Percentiles rank a stretch among this genome's conserved stretches.
These are phyloP conservation scores for Pituophis catenifer DNA, from an alignment of 2,113 vertebrate species.

Conservation along the genomic window DNA sequence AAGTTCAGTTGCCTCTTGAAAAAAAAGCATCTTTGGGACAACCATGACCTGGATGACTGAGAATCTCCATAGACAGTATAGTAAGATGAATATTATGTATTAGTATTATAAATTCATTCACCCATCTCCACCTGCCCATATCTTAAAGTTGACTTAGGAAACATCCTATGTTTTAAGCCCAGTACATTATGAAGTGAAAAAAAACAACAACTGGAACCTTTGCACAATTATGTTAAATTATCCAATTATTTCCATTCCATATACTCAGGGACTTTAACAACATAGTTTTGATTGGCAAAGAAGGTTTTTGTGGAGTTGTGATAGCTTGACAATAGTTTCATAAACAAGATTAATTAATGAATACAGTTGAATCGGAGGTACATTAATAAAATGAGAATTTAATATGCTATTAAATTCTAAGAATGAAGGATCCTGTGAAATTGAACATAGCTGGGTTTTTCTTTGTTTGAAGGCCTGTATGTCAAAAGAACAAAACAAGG, in stretches of 20 bases:
- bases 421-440: slow-evolving; percentile 46
- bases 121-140: slow-evolving; percentile 7
- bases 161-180: slow-evolving; percentile 22
- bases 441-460: slow-evolving; percentile 50
- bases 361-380: slow-evolving; percentile 53
- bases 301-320: slow-evolving; percentile 36
- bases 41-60: too few relatives aligned
- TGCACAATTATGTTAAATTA: slow-evolving; percentile 3
- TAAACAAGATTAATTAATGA: slow-evolving; percentile 54
- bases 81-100: background rate
- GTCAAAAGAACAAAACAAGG: slow-evolving; percentile 67
- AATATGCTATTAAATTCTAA: slow-evolving; percentile 43
- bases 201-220: background rate
- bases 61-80: background rate
- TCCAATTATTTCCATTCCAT: slow-evolving; percentile 31
- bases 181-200: background rate
- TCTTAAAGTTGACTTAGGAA: background rate
- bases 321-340: slow-evolving; percentile 49
- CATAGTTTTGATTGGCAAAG: slow-evolving; percentile 9
- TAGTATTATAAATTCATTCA: background rate
- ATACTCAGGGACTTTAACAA: slow-evolving; percentile 23
- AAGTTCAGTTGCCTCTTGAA: too few relatives aligned
- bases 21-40: too few relatives aligned
- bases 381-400: slow-evolving; percentile 39
- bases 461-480: slow-evolving; percentile 36